These are phyloP conservation scores for Acleris sparsana DNA, from an alignment of 2,888 invertebrate species.

Conservation along the genomic window DNA sequence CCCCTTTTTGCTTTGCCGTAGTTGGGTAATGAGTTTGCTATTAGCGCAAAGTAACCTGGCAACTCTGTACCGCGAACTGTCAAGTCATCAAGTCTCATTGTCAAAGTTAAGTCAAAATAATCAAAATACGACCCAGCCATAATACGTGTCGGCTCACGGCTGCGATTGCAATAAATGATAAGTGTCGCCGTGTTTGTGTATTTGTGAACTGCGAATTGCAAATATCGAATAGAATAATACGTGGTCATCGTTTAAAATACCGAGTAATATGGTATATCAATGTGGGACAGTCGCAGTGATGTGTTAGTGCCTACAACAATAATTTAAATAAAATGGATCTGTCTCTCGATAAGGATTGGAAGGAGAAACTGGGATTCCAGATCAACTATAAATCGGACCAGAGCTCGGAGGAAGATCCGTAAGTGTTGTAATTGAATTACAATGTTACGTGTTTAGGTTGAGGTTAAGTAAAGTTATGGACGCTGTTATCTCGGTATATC, in stretches of 20 bases:
- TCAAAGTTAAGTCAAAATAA: conserved; percentile 15
- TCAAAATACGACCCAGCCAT: not conserved
- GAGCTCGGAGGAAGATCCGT: conserved; percentile 79
- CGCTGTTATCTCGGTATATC: conserved; percentile 27
- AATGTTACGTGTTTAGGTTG: conserved; percentile 5
- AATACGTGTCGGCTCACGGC: conserved; percentile 23
- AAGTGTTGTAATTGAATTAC: conserved; percentile 50
- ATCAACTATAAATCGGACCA: conserved; percentile 79
- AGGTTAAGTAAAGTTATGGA: conserved; percentile 11
- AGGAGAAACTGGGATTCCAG: conserved; percentile 73
- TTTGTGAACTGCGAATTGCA: conserved; percentile 5
- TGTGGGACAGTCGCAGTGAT: conserved; percentile 11
- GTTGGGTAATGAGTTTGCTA: too few relatives aligned
- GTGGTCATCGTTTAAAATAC: not conserved
- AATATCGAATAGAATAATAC: conserved; percentile 1
- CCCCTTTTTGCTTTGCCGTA: too few relatives aligned
- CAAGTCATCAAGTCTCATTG: conserved; percentile 24
- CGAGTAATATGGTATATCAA: not conserved
- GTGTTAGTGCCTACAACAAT: conserved; percentile 19
- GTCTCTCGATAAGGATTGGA: conserved; percentile 75
- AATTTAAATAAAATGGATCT: conserved; percentile 54
- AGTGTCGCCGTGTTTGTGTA: not conserved
- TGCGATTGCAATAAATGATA: not conserved
- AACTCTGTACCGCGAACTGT: conserved; percentile 14
- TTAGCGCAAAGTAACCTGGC: not conserved